These are phyloP conservation scores for Acanthosepion pharaonis DNA, from an alignment of 2,888 invertebrate species.

Conservation along the genomic window DNA sequence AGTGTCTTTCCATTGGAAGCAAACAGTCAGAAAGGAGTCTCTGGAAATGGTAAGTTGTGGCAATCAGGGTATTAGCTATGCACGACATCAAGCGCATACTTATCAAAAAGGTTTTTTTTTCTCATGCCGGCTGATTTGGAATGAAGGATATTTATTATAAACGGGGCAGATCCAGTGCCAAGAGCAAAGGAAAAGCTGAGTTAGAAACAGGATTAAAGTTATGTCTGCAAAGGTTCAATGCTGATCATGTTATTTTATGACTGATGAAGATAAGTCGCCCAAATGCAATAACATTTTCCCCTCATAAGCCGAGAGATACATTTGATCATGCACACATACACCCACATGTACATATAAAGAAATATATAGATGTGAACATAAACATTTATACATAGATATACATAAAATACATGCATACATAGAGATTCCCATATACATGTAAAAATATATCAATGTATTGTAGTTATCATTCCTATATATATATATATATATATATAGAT, in stretches of 20 bases:
- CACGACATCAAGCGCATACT: background rate
- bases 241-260: background rate
- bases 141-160: conserved; percentile 8
- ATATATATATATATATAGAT: background rate
- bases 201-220: conserved; percentile 17
- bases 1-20: too few species aligned
- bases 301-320: background rate
- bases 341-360: background rate
- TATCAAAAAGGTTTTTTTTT: background rate
- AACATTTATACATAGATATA: background rate
- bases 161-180: background rate
- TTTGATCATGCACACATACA: background rate
- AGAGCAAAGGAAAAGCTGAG: background rate
- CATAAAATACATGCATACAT: background rate
- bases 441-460: too few species aligned
- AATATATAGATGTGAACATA: background rate
- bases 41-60: background rate
- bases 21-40: too few species aligned
- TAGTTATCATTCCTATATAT: too few species aligned
- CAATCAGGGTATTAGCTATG: background rate
- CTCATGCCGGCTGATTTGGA: background rate
- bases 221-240: background rate
- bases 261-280: background rate
- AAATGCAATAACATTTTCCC: background rate
- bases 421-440: too few species aligned